Evolutionary conservation across 2,113 vertebrate species (phyloP).

Genomic region (Triplophysa tibetana): DNA sequence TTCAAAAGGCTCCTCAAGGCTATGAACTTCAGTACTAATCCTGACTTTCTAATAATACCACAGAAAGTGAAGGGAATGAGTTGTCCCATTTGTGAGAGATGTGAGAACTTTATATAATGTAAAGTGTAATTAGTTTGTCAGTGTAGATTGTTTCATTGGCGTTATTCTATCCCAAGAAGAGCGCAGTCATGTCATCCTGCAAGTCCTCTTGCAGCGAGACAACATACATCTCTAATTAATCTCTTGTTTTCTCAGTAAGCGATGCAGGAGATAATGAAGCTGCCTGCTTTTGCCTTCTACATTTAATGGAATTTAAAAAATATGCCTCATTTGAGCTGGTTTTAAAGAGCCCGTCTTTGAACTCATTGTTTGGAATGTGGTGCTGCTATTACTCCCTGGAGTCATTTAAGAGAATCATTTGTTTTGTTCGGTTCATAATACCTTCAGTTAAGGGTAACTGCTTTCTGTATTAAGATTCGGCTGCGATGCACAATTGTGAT

Average conservation of each 20-base stretch:
- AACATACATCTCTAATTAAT: constrained; percentile 25
- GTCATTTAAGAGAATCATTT: background rate
- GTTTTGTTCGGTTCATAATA: background rate
- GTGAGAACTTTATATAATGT: constrained; percentile 27
- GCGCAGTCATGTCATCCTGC: background rate
- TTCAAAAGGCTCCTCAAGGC: constrained; percentile 8
- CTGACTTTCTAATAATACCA: constrained; percentile 30
- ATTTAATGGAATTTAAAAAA: constrained; percentile 29
- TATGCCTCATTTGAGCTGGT: constrained; percentile 24
- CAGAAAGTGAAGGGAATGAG: constrained; percentile 21
- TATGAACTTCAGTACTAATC: constrained; percentile 11
- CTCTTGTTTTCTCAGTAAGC: constrained; percentile 43
- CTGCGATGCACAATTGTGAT: background rate
- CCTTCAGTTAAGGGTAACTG: background rate
- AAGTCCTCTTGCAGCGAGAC: background rate
- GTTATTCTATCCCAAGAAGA: constrained; percentile 47
- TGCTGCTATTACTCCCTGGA: background rate
- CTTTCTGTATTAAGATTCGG: background rate
- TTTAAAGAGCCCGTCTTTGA: constrained; percentile 41
- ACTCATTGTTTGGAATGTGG: constrained; percentile 27
- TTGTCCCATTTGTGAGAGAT: background rate
- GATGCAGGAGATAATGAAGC: constrained; percentile 46
- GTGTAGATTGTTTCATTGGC: constrained; percentile 23
- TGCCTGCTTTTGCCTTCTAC: constrained; percentile 40
- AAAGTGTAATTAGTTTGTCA: constrained; percentile 40